Base-by-base conservation (phyloP, 2,797 vertebrate genomes). In the Spondyliosoma cantharus region DNA sequence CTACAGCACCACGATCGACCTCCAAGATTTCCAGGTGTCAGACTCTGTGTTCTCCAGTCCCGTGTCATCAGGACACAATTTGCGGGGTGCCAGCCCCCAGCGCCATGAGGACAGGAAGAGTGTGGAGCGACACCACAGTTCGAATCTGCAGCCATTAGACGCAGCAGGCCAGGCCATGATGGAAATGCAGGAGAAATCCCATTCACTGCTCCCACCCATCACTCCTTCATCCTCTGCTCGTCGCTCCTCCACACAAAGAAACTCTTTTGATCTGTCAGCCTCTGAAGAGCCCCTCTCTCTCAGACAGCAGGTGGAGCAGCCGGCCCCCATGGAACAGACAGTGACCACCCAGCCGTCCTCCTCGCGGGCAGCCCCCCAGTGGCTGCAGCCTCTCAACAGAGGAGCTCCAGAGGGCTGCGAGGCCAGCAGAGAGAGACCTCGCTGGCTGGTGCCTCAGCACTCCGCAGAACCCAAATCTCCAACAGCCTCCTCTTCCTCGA, bases 351-450 rank as follows among this genome's bases (percentile, higher is more conserved):
- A 95, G 89, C 94, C 95, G 0, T 89, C 92, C 1, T 87, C 94
- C 5, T 91, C 90, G 25, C 89, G 91, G 27, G 64, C 91, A 56
- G 42, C 95, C 14, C 96, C 97, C 0, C 91, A 95, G 76, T 98
- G 96, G 96, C 91, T 97, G n/a, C 95, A 96, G 74, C 93, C 96
- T 7, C 82, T 83, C 25, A 89, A 74, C 82, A 91, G 87, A 64
- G 91, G 70, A 3, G 87, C 85, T 7, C 93, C 89, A 0, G 92
- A 87, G 64, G 85, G 89, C 74, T 87, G 90, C 6, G 90, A 73
- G 76, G 64, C 78, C 19, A 82, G 19, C 82, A 86, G 90, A 59
- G 94, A 95, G 56, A 95, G 92, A 54, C 97, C 96, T 19, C 80
- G 77, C 0, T 97, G 96, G 97, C 93, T 98, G 54, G 91, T 93